Conservation (phyloP, 2,113 vertebrate genomes). For the Egretta garzetta region DNA sequence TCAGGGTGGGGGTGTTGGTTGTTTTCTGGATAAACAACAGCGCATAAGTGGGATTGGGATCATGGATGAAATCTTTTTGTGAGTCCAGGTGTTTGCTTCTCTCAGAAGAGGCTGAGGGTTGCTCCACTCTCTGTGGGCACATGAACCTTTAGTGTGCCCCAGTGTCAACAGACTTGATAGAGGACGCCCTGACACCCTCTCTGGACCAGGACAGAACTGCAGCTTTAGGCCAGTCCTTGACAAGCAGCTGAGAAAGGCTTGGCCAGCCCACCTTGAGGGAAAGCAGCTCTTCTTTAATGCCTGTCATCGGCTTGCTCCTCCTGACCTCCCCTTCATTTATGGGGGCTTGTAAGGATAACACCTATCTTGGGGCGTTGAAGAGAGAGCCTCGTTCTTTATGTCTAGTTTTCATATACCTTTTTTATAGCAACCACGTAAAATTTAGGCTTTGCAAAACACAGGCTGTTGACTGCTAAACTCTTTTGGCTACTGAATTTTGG, state of each 20-base stretch:
- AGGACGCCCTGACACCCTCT: background rate
- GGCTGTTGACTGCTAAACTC: background rate
- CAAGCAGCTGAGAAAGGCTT: background rate
- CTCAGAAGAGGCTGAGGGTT: background rate
- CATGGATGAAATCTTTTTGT: background rate
- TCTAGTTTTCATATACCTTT: background rate
- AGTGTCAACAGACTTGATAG: background rate
- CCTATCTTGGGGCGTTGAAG: background rate
- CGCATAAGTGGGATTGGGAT: background rate
- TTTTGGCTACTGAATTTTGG: background rate
- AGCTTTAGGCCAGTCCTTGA: background rate
- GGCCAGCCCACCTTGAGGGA: background rate
- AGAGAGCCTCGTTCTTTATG: background rate
- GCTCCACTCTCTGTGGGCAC: background rate
- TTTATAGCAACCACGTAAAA: background rate
- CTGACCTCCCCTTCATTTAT: background rate
- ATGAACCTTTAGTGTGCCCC: background rate
- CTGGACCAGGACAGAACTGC: background rate
- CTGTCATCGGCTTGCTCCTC: background rate
- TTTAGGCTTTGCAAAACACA: background rate
- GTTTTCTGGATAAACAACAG: background rate
- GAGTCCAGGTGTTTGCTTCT: background rate
- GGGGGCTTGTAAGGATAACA: background rate
- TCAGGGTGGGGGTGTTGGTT: background rate
- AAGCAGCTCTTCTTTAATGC: background rate